Conservation (phyloP, 2,888 invertebrate species). For the Cynaeus angustus region DNA sequence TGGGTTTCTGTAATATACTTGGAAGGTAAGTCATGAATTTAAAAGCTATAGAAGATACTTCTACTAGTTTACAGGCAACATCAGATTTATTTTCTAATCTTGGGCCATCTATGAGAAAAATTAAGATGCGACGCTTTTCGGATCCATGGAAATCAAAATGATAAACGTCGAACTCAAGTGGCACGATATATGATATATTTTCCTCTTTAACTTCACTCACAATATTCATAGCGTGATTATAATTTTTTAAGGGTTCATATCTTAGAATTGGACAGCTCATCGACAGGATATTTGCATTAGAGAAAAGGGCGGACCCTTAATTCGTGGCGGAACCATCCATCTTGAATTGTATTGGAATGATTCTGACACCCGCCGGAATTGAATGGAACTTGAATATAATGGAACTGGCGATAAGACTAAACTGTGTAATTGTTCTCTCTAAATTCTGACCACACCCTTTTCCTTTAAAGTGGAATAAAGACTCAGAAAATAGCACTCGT, state of each 20-base stretch:
- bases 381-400: slow-evolving; percentile 67
- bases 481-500: background rate
- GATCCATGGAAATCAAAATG: slow-evolving; percentile 19
- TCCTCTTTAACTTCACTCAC: slow-evolving; percentile 10
- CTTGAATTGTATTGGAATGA: slow-evolving; percentile 68
- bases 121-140: too few relatives aligned
- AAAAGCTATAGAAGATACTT: too few relatives aligned
- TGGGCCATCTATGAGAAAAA: too few relatives aligned
- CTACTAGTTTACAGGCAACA: too few relatives aligned
- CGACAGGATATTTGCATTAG: slow-evolving; percentile 67
- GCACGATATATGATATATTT: background rate
- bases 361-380: slow-evolving; percentile 66
- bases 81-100: too few relatives aligned
- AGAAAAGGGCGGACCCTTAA: slow-evolving; percentile 60
- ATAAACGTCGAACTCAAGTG: slow-evolving; percentile 13
- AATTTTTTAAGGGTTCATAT: slow-evolving; percentile 57
- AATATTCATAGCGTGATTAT: slow-evolving; percentile 46
- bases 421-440: slow-evolving; percentile 66
- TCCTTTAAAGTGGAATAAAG: slow-evolving; percentile 7
- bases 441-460: slow-evolving; percentile 55
- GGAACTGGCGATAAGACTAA: slow-evolving; percentile 65
- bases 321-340: slow-evolving; percentile 65
- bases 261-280: slow-evolving; percentile 59
- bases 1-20: too few relatives aligned
- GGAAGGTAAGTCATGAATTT: too few relatives aligned